These are phyloP conservation scores for Bicyclus anynana DNA, from an alignment of 1,140 invertebrate genomes.

Conservation along the genomic window DNA sequence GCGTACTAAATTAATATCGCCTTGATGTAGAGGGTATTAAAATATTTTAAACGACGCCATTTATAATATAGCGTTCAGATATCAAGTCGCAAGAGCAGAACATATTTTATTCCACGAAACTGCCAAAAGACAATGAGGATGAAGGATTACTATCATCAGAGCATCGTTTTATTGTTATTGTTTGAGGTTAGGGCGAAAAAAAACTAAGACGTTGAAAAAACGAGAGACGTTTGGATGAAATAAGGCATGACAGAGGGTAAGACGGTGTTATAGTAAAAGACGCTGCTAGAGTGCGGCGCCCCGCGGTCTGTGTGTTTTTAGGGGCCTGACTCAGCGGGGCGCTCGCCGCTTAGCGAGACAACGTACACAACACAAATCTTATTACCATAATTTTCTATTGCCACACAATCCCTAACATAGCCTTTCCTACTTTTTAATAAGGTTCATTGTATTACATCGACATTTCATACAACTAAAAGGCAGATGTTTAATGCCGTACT, in stretches of 20 bases:
- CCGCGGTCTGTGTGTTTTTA: conserved; percentile 78
- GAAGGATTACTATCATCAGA: conserved; percentile 74
- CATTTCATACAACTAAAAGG: neutral
- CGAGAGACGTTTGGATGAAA: conserved; percentile 64
- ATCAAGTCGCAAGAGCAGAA: conserved; percentile 66
- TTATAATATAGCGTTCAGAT: conserved; percentile 74
- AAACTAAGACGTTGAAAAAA: conserved; percentile 63
- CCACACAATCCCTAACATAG: conserved; percentile 2
- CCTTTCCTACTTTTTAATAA: neutral
- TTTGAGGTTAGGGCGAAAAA: conserved; percentile 57
- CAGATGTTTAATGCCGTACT: conserved; percentile 15
- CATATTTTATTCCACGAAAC: conserved; percentile 75
- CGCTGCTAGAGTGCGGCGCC: conserved; percentile 64
- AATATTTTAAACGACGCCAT: conserved; percentile 75
- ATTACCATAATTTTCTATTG: neutral
- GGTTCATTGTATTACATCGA: neutral
- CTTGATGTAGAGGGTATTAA: conserved; percentile 74
- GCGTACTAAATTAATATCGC: conserved; percentile 74
- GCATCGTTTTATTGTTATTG: conserved; percentile 70
- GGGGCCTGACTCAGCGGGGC: conserved; percentile 54
- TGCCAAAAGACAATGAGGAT: conserved; percentile 76
- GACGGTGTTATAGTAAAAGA: conserved; percentile 66
- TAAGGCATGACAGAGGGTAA: conserved; percentile 73
- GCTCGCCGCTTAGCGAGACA: conserved; percentile 29
- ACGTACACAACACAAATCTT: conserved; percentile 8